A percentile compares a stretch with the other conserved stretches of the same genome.
phyloP scores from a whole-genome alignment of 2,888 invertebrate species.

The Stratiomys singularior region DNA sequence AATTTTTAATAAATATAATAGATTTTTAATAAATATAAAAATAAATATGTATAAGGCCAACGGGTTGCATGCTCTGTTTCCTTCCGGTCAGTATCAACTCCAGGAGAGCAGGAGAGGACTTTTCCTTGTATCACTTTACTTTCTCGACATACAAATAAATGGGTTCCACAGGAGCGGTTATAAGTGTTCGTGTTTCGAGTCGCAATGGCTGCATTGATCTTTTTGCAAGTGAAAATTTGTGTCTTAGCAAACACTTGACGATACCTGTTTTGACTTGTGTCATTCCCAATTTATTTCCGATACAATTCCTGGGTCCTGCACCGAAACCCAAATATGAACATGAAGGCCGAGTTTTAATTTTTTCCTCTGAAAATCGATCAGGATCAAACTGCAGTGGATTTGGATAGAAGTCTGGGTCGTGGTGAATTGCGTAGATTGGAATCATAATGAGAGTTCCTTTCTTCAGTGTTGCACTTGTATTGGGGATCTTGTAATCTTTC shows the following conservation, averaged over 20 bases:
- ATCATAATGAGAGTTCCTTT: slow-evolving; percentile 68
- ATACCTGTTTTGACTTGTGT: slow-evolving; percentile 55
- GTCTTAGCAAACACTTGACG: slow-evolving; percentile 42
- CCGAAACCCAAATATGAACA: slow-evolving; percentile 65
- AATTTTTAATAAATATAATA: too few relatives aligned
- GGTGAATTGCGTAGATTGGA: slow-evolving; percentile 70
- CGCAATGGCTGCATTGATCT: slow-evolving; percentile 53
- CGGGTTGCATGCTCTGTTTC: too few relatives aligned
- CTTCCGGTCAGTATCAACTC: too few relatives aligned
- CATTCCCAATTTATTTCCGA: slow-evolving; percentile 62
- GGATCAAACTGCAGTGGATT: slow-evolving; percentile 73
- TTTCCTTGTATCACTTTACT: too few relatives aligned
- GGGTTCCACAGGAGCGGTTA: neutral
- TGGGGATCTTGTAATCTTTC: slow-evolving; percentile 65
- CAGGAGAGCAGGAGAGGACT: too few relatives aligned
- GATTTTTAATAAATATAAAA: too few relatives aligned
- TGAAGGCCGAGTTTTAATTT: slow-evolving; percentile 65
- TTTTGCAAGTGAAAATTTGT: slow-evolving; percentile 34
- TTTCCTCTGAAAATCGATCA: slow-evolving; percentile 69
- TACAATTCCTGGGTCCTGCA: slow-evolving; percentile 64
- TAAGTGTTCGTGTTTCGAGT: slow-evolving; percentile 19
- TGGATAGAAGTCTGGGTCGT: slow-evolving; percentile 70
- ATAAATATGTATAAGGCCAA: too few relatives aligned
- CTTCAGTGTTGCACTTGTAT: slow-evolving; percentile 66
- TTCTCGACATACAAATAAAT: neutral